Evolutionary conservation across 2,797 vertebrate species (phyloP).

Genomic region (Peromyscus melanophrys): DNA sequence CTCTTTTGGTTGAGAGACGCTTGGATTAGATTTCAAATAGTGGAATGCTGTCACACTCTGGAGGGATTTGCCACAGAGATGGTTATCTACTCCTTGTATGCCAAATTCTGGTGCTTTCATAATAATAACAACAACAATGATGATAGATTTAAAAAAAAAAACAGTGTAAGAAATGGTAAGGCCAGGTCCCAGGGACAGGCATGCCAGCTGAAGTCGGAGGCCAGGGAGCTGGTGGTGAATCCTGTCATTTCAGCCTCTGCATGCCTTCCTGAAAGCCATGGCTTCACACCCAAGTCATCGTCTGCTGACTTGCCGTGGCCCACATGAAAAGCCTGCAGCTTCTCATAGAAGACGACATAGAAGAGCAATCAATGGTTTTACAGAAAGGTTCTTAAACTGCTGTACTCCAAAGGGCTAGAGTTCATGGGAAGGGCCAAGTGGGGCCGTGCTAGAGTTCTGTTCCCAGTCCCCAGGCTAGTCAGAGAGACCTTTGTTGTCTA

Average conservation of each 20-base stretch:
- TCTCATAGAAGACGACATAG: conserved; percentile 61
- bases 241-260: neutral
- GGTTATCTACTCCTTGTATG: conserved; percentile 8
- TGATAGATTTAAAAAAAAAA: neutral
- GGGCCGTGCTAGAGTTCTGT: neutral
- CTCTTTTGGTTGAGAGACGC: conserved; percentile 73
- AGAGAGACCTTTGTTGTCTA: conserved; percentile 57
- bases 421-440: neutral
- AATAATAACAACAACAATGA: neutral
- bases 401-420: conserved; percentile 45
- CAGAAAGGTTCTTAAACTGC: conserved; percentile 76
- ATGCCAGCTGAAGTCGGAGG: neutral
- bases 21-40: conserved; percentile 63
- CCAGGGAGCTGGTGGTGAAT: neutral
- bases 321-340: conserved; percentile 62
- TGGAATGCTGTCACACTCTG: neutral
- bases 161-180: neutral
- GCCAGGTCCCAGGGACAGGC: neutral
- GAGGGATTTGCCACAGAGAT: conserved; percentile 36
- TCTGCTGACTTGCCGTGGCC: conserved; percentile 47
- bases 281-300: conserved; percentile 11
- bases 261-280: neutral
- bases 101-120: neutral
- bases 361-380: neutral
- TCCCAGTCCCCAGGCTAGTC: conserved; percentile 70